Evolutionary conservation across 2,113 vertebrate genomes (phyloP), one percentile per base, ranked within the genome.

Genomic region (Entelurus aequoreus): DNA sequence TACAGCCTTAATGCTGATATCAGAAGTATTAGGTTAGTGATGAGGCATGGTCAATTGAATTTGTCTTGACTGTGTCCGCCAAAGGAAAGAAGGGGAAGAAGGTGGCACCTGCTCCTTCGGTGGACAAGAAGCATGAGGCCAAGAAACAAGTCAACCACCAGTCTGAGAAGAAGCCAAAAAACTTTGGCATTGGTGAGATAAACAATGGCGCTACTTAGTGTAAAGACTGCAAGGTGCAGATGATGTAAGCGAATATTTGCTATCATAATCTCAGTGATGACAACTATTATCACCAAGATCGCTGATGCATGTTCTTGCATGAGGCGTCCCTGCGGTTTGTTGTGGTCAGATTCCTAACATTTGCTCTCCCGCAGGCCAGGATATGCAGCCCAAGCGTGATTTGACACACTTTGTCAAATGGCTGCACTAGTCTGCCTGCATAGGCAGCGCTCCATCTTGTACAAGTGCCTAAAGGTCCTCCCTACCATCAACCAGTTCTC

Each of bases 61-160:
- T 13, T 48, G 11, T 21, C 12, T 57, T 7, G n/a, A 60, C 3
- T 60, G 2, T 61, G 8, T 0, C 75, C 98, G 95, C 96, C 28
- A 98, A 98, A 72, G 95, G 95, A 72, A 99, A 98, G 91, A 98
- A 98, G 90, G 96, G 97, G 62, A 98, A 98, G 92, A 98, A 97
- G 93, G 96, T 98, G 89, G 97, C 97, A 2, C 96, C 96, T 0
- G 96, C 96, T 86, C 96, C 97, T 85, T 93, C 93, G 1, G 95
- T 98, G 48, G 94, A 93, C 72, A 97, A 95, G 86, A 98, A 97
- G 77, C 93, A 93, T 84, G 96, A 98, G 88, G 93, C 92, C 76
- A 98, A 98, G 75, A 98, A 98, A 79, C 95, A 96, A 0, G 93
- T 96, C 1, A 99, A 99, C 46, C 97, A 95, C 0, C 88, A 98